Evolutionary conservation across 2,113 vertebrate genomes (phyloP).

Genomic region (Naja naja): DNA sequence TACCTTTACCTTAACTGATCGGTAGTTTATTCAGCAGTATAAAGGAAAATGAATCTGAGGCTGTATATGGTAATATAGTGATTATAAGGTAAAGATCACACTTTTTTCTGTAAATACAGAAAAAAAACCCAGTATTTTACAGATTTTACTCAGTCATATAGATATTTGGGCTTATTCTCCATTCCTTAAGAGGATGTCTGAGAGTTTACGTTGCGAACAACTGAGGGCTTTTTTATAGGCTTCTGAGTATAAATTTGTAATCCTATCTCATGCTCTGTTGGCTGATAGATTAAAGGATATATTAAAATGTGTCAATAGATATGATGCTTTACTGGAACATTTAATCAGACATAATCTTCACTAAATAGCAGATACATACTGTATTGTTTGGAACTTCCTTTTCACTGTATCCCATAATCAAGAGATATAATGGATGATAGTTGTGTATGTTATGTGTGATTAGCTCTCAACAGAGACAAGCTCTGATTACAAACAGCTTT

Average conservation of each 20-base stretch:
- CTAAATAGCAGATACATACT: background rate
- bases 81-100: background rate
- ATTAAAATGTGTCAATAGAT: background rate
- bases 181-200: background rate
- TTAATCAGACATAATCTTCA: conserved; percentile 6
- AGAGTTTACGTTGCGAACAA: background rate
- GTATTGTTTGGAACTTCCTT: background rate
- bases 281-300: background rate
- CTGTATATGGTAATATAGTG: conserved; percentile 11
- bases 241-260: background rate
- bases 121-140: background rate
- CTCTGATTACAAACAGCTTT: conserved; percentile 12
- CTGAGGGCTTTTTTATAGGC: background rate
- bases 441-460: background rate
- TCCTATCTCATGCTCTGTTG: background rate
- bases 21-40: conserved; percentile 3
- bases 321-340: background rate
- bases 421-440: background rate
- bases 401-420: background rate
- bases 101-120: background rate
- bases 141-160: background rate
- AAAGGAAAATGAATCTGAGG: conserved; percentile 16
- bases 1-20: conserved; percentile 38
- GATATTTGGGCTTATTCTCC: background rate
- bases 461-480: background rate